These are phyloP conservation scores for Syngnathus scovelli DNA, from an alignment of 2,113 vertebrate genomes.

Conservation along the genomic window DNA sequence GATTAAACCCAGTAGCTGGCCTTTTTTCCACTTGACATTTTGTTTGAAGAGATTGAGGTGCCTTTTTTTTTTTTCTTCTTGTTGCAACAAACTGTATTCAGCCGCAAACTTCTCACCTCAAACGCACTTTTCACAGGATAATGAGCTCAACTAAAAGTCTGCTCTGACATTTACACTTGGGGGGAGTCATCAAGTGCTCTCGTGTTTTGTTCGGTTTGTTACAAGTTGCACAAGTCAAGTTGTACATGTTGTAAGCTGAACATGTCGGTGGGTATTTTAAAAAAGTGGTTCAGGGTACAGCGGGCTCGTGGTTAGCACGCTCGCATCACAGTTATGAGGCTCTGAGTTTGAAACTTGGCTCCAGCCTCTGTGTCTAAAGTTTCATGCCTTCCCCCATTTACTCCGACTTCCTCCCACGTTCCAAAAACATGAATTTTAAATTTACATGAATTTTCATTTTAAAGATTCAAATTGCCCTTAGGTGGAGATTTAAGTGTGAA, in stretches of 20 bases:
- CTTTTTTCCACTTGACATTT: neutral
- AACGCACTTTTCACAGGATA: slow-evolving; percentile 1
- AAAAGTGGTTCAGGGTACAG: neutral
- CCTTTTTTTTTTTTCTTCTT: neutral
- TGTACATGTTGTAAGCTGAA: neutral
- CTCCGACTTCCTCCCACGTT: neutral
- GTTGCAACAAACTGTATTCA: neutral
- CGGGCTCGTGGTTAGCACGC: neutral
- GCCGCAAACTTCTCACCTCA: slow-evolving; percentile 7
- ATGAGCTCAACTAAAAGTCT: slow-evolving; percentile 8
- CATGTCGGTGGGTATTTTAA: neutral
- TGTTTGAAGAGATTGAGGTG: neutral
- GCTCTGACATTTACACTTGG: slow-evolving; percentile 3
- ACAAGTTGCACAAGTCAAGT: neutral
- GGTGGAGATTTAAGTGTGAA: too few species aligned
- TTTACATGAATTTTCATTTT: neutral
- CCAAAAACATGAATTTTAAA: neutral
- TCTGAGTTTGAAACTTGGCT: neutral
- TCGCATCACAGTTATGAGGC: neutral
- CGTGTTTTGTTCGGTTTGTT: neutral
- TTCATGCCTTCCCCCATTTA: too few species aligned
- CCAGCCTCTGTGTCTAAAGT: neutral
- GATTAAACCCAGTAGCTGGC: neutral
- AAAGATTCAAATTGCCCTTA: neutral
- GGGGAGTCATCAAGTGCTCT: neutral